Evolutionary conservation across 2,888 invertebrate genomes (phyloP).

Genomic region (Erebia aethiops): DNA sequence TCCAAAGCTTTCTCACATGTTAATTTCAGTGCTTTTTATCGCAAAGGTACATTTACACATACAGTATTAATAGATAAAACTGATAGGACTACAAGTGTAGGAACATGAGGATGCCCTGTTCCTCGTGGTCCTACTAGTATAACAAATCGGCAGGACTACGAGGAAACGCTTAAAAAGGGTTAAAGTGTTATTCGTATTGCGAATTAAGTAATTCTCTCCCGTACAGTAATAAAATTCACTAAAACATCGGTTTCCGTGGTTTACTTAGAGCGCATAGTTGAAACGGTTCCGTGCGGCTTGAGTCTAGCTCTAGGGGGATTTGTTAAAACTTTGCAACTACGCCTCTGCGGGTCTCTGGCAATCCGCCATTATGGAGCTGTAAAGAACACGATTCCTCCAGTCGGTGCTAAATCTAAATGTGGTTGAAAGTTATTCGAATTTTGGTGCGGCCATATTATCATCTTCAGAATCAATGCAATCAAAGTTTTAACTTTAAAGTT

Average conservation of each 20-base stretch:
- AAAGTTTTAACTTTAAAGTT: neutral
- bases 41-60: too few relatives aligned
- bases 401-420: constrained; percentile 24
- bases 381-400: constrained; percentile 30
- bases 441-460: neutral
- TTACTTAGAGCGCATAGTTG: constrained; percentile 23
- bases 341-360: constrained; percentile 30
- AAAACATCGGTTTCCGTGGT: constrained; percentile 10
- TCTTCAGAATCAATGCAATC: neutral
- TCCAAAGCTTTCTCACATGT: too few relatives aligned
- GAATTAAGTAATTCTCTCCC: neutral
- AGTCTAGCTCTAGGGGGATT: constrained; percentile 25
- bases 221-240: constrained; percentile 8
- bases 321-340: constrained; percentile 32
- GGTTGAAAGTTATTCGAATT: constrained; percentile 10
- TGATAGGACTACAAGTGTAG: too few relatives aligned
- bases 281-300: constrained; percentile 1
- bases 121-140: too few relatives aligned
- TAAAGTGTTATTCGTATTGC: too few relatives aligned
- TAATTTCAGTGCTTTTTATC: too few relatives aligned
- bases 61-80: too few relatives aligned
- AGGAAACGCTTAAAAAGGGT: too few relatives aligned
- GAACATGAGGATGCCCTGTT: too few relatives aligned
- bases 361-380: constrained; percentile 30
- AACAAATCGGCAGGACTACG: too few relatives aligned